Evolutionary conservation across 64 coral and sea anemone species (phyloP).

Genomic region (Dendronephthya gigantea): DNA sequence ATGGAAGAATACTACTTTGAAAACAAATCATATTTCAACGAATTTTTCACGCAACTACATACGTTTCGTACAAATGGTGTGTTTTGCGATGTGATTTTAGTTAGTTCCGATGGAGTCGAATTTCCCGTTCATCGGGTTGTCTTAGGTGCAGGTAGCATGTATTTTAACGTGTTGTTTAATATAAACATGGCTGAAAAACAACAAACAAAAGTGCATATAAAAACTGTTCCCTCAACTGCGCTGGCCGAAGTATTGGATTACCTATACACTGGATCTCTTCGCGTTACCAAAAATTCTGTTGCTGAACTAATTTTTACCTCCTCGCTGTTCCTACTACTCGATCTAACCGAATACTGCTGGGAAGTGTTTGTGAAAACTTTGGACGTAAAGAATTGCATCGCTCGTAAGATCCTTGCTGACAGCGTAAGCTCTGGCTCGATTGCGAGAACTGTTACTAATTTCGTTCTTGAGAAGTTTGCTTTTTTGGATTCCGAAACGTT

Average conservation of each 20-base stretch:
- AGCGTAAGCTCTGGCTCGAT: not conserved
- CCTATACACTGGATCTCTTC: not conserved
- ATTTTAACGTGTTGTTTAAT: not conserved
- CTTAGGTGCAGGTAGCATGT: not conserved
- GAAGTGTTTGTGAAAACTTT: not conserved
- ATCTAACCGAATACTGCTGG: not conserved
- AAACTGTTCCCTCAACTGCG: not conserved
- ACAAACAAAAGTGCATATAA: not conserved
- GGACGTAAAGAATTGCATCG: not conserved
- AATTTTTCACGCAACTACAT: not conserved
- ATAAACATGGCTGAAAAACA: not conserved
- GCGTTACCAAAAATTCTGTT: not conserved
- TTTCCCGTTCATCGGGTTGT: not conserved
- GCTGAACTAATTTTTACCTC: not conserved
- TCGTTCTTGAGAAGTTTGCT: not conserved
- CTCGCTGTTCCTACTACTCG: not conserved
- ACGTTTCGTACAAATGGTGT: not conserved
- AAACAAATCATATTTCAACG: not conserved
- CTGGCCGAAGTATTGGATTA: not conserved
- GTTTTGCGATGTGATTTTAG: not conserved
- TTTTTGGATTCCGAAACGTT: not conserved
- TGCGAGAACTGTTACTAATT: not conserved
- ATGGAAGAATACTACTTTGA: not conserved
- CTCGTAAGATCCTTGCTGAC: not conserved
- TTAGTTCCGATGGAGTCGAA: not conserved